Conservation (phyloP, 2,797 vertebrate genomes). For the Crocidura indochinensis region DNA sequence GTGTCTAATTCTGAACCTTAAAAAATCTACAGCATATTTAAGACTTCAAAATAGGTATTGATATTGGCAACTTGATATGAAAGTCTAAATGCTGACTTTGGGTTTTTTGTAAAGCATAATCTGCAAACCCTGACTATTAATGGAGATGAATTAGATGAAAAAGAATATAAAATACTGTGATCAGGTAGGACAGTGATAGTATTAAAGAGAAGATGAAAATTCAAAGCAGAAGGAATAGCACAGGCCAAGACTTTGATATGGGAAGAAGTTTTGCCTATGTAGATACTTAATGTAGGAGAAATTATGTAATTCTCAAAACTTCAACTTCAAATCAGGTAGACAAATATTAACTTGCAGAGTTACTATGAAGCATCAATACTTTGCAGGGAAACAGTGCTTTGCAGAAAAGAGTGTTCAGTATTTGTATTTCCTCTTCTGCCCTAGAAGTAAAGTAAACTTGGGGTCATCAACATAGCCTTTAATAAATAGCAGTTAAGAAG, state of each 20-base stretch:
- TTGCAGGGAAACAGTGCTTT: not conserved
- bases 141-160: not conserved
- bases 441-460: slow-evolving; percentile 39
- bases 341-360: not conserved
- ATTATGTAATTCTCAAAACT: not conserved
- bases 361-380: not conserved
- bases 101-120: not conserved
- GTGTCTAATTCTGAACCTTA: not conserved
- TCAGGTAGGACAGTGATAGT: too few relatives aligned
- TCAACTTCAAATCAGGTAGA: not conserved
- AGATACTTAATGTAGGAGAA: not conserved
- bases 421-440: not conserved
- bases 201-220: not conserved
- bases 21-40: not conserved
- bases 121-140: not conserved
- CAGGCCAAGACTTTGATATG: not conserved
- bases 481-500: slow-evolving; percentile 7
- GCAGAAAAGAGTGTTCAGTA: not conserved
- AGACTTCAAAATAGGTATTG: too few relatives aligned
- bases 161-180: too few relatives aligned
- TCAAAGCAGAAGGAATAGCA: not conserved
- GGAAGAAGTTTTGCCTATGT: not conserved
- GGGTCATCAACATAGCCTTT: not conserved
- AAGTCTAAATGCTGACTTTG: not conserved
- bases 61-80: not conserved